phyloP scores from a whole-genome alignment of 2,888 invertebrate genomes.

The Dermolepida albohirtum region DNA sequence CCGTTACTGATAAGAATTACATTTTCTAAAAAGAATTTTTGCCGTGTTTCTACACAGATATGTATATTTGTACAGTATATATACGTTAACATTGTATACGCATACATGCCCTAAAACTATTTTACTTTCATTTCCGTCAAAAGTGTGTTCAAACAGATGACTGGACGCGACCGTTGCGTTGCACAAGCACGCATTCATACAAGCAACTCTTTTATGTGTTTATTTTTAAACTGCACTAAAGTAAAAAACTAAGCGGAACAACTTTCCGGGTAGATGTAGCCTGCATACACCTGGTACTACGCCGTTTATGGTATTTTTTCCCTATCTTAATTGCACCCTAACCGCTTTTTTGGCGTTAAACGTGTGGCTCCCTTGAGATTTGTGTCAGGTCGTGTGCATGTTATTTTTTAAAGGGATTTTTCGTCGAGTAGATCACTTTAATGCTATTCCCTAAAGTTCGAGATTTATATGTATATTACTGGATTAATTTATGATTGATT shows the following conservation, averaged over 20 bases:
- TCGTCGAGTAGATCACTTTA: conserved; percentile 27
- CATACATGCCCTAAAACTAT: too few species aligned
- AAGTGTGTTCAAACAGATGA: too few species aligned
- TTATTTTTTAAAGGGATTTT: neutral
- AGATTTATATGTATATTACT: conserved; percentile 18
- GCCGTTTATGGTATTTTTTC: conserved; percentile 33
- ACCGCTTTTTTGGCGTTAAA: neutral
- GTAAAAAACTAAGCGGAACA: conserved; percentile 23
- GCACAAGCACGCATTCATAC: too few species aligned
- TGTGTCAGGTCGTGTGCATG: conserved; percentile 4
- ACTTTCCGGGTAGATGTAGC: conserved; percentile 16
- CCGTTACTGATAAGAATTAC: too few species aligned
- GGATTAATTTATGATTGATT: too few species aligned
- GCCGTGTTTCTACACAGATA: too few species aligned
- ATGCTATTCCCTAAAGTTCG: conserved; percentile 37
- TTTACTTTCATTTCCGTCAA: too few species aligned
- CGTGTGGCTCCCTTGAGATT: conserved; percentile 1
- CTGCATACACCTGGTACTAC: conserved; percentile 24
- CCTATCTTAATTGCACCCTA: conserved; percentile 19
- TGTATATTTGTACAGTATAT: too few species aligned
- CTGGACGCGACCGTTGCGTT: too few species aligned
- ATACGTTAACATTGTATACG: too few species aligned
- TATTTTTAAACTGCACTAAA: conserved; percentile 32
- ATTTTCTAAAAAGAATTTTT: too few species aligned
- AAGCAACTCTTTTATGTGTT: neutral